Evolutionary conservation across 1,140 invertebrate genomes (phyloP), one percentile per base, ranked within the genome.

Genomic region (Pinna nobilis): DNA sequence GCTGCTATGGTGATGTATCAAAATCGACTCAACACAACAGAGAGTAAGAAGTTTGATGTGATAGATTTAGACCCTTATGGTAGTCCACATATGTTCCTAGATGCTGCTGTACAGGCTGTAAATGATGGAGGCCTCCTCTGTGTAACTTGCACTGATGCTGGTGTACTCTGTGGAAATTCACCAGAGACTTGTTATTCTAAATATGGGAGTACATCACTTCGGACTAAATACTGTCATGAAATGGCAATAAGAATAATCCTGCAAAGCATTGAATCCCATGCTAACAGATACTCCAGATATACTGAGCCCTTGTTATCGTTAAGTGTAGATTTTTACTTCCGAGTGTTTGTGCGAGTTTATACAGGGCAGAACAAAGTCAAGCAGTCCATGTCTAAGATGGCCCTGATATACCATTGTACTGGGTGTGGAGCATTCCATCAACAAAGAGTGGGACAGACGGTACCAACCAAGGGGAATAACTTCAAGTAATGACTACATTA

Each of bases 51-150:
- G 41, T 98, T 98, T 89, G 92, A 98, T 86, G 96, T 93, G 0
- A 92, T 99, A 67, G 98, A 99, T 88, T 88, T 99, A 39, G 98
- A 99, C 90, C 98, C 98, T 0, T 99, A 99, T 87, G 98, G 98
- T 6, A 97, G 95, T 84, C 96, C 98, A 23, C 93, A 95, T 2
- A 93, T 92, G 57, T 99, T 99, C 89, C 90, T 99, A 0, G 98
- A 99, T 89, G 91, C 94, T 2, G 97, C 97, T 0, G 94, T 99
- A 28, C 92, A 93, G 77, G 78, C 87, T 64, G 86, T 92, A 0
- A 67, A 41, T 28, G 83, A 88, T 81, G 87, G 88, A 39, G 91
- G 91, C 39, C 78, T 93, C 37, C 88, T 99, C n/a, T 92, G 98
- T 74, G 93, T 99, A 0, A 99, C 98, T 0, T 97, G 97, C 25